Evolutionary conservation across 2,797 vertebrate species (phyloP).

Genomic region (Anisognathus igniventris): DNA sequence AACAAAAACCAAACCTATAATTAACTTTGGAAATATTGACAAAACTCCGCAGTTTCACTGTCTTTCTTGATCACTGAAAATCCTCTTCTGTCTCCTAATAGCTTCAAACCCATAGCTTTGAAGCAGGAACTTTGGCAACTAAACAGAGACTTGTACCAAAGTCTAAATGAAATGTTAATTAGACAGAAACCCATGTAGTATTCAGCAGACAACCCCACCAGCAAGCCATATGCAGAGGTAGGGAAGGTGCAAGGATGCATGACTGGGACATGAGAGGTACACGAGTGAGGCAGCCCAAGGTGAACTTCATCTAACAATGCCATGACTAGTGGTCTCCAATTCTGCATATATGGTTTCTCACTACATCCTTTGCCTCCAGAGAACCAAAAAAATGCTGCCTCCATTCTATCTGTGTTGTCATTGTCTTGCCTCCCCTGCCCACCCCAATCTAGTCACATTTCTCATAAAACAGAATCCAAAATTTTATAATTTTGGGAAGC

Average conservation of each 20-base stretch:
- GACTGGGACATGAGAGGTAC: not conserved
- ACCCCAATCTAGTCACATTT: not conserved
- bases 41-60: not conserved
- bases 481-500: not conserved
- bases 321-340: not conserved
- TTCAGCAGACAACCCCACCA: not conserved
- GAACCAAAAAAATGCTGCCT: not conserved
- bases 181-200: not conserved
- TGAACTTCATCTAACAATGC: not conserved
- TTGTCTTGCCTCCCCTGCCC: not conserved
- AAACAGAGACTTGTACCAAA: not conserved
- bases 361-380: not conserved
- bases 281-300: not conserved
- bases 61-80: not conserved
- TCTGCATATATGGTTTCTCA: not conserved
- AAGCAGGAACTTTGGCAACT: not conserved
- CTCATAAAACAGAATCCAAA: not conserved
- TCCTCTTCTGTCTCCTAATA: not conserved
- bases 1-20: not conserved
- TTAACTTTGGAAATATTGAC: not conserved
- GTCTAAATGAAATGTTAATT: not conserved
- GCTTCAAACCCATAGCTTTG: not conserved
- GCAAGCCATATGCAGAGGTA: not conserved
- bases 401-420: not conserved
- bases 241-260: not conserved